phyloP scores from a whole-genome alignment of 2,113 vertebrate species.

The Anarhynchus alexandrinus region DNA sequence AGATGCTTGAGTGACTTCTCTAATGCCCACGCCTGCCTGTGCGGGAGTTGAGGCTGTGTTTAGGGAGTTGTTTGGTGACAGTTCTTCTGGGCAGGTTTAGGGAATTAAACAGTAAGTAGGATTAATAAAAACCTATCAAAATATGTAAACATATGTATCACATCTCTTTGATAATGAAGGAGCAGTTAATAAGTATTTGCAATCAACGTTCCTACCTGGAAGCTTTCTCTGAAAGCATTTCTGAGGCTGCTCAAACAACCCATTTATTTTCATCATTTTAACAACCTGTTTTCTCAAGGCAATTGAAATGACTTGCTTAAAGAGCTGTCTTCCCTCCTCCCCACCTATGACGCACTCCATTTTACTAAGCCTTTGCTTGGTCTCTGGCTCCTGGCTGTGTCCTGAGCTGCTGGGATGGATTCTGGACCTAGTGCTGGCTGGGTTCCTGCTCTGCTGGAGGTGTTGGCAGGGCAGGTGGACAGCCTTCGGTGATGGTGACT shows the following conservation, averaged over 20 bases:
- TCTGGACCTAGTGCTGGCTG: not conserved
- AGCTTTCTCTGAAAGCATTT: constrained; percentile 24
- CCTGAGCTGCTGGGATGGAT: not conserved
- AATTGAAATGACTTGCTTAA: constrained; percentile 12
- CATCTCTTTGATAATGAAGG: constrained; percentile 11
- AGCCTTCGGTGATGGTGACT: not conserved
- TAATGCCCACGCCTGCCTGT: not conserved
- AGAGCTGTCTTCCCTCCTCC: not conserved
- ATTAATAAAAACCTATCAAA: constrained; percentile 27
- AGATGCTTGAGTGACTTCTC: not conserved
- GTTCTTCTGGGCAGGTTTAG: not conserved
- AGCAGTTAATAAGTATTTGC: constrained; percentile 47
- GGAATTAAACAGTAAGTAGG: not conserved
- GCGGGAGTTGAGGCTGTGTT: not conserved
- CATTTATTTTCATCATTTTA: constrained; percentile 51
- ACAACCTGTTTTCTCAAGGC: constrained; percentile 35
- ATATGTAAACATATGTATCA: constrained; percentile 37
- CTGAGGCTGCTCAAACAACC: not conserved
- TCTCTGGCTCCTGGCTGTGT: not conserved
- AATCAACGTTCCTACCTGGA: constrained; percentile 28
- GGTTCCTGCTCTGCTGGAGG: not conserved
- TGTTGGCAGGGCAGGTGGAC: not conserved
- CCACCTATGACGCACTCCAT: not conserved
- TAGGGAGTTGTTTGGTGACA: not conserved
- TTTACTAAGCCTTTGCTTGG: not conserved